Evolutionary conservation across 1,140 invertebrate genomes (phyloP), one percentile per base, ranked within the genome.

Genomic region (Oreohelix idahoensis): DNA sequence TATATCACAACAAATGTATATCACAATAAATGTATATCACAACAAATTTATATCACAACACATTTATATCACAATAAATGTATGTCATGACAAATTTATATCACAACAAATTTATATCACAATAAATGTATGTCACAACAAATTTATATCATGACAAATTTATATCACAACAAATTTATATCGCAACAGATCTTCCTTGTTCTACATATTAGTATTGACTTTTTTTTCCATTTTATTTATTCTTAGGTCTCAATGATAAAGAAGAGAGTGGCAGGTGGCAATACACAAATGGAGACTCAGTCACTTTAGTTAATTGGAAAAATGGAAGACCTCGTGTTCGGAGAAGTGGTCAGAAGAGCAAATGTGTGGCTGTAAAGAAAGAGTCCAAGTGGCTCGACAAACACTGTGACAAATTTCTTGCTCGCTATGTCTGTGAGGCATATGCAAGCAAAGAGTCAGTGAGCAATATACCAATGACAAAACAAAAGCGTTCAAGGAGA

Each of bases 201-300:
- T n/a, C n/a, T n/a, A n/a, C n/a, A n/a, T n/a, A n/a, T n/a, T n/a
- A n/a, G n/a, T n/a, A n/a, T n/a, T n/a, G n/a, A n/a, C n/a, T n/a
- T n/a, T n/a, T n/a, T n/a, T n/a, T n/a, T n/a, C n/a, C n/a, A n/a
- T n/a, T n/a, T n/a, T n/a, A n/a, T 58, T 23, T 58, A 58, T 58
- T n/a, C 81, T 0, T 84, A 92, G 91, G 91, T 84, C 84, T 92
- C 78, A 92, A 90, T 84, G 88, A 89, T 73, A 89, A 89, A 70
- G 29, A 53, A 15, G 82, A 85, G 4, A 84, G 84, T 15, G 87
- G 85, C 20, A 76, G 70, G 20, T 92, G 91, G 91, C 83, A 86
- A 45, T 92, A 85, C 83, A 85, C 87, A 0, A 88, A 85, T 82
- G 87, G 87, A 23, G 89, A 90, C 45, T 58, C 85, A 0, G 74